phyloP scores from a whole-genome alignment of 1,140 invertebrate genomes.

The Drosophila bocki region DNA sequence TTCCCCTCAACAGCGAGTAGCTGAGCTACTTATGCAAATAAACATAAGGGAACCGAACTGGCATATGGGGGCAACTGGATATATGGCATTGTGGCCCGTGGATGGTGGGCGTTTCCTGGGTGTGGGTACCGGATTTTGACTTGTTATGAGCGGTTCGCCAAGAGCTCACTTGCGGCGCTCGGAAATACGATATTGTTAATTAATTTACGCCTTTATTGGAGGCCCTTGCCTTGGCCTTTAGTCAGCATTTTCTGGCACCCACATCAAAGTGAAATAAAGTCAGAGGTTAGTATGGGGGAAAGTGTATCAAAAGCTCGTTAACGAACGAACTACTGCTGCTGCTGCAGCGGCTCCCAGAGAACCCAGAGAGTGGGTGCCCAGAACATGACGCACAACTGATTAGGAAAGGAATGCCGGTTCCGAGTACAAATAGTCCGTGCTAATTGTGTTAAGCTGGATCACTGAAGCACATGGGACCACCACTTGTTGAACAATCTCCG shows the following conservation, averaged over 20 bases:
- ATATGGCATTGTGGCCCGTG: constrained; percentile 27
- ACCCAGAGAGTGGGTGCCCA: neutral
- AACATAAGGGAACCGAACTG: constrained; percentile 57
- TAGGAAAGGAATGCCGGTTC: constrained; percentile 7
- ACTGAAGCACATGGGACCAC: neutral
- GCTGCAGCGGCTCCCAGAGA: neutral
- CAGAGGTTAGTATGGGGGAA: constrained; percentile 56
- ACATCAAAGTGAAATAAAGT: constrained; percentile 65
- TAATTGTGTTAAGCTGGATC: constrained; percentile 6
- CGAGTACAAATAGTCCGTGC: neutral
- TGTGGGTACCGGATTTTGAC: constrained; percentile 30
- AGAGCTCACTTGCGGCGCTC: constrained; percentile 42
- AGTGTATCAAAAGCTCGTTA: constrained; percentile 70
- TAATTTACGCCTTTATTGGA: constrained; percentile 76
- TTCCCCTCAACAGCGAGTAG: constrained; percentile 13
- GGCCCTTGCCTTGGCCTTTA: constrained; percentile 42
- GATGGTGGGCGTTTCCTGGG: constrained; percentile 40
- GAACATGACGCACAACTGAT: constrained; percentile 37
- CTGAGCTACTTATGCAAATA: constrained; percentile 80
- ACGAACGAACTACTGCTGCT: constrained; percentile 4
- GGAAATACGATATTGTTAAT: constrained; percentile 81
- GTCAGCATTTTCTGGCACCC: constrained; percentile 62
- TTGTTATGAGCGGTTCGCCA: constrained; percentile 47
- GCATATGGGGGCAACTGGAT: constrained; percentile 35
- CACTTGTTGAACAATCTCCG: constrained; percentile 1